Conservation (phyloP, 2,797 vertebrate species). For the Channa striata region DNA sequence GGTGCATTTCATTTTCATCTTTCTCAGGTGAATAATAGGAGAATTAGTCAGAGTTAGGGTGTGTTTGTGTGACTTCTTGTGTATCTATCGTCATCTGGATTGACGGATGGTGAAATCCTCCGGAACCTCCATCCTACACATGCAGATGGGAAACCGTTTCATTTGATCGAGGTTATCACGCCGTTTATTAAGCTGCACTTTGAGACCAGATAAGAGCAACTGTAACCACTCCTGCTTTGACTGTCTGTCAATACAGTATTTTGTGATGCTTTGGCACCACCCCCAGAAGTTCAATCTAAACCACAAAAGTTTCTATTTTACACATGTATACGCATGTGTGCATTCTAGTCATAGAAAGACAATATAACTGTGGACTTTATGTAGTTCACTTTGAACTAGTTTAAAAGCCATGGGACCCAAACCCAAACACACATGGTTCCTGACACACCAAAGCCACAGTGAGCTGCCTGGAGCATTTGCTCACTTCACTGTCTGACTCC, state of each 20-base stretch:
- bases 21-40: slow-evolving; percentile 40
- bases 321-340: not conserved
- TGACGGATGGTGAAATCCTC: not conserved
- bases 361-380: not conserved
- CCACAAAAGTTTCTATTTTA: not conserved
- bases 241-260: not conserved
- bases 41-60: slow-evolving; percentile 48
- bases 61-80: slow-evolving; percentile 40
- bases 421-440: slow-evolving; percentile 8
- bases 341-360: not conserved
- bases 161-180: slow-evolving; percentile 3
- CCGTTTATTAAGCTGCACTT: slow-evolving; percentile 56
- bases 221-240: slow-evolving; percentile 13
- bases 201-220: slow-evolving; percentile 61
- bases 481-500: slow-evolving; percentile 4
- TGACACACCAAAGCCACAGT: slow-evolving; percentile 11
- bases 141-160: not conserved
- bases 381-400: not conserved
- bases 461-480: slow-evolving; percentile 2
- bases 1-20: slow-evolving; percentile 9
- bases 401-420: not conserved
- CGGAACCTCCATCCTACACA: not conserved
- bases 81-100: too few species aligned
- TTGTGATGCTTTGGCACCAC: not conserved
- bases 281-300: not conserved